phyloP scores from a whole-genome alignment of 2,113 vertebrate species.

The Taurulus bubalis region DNA sequence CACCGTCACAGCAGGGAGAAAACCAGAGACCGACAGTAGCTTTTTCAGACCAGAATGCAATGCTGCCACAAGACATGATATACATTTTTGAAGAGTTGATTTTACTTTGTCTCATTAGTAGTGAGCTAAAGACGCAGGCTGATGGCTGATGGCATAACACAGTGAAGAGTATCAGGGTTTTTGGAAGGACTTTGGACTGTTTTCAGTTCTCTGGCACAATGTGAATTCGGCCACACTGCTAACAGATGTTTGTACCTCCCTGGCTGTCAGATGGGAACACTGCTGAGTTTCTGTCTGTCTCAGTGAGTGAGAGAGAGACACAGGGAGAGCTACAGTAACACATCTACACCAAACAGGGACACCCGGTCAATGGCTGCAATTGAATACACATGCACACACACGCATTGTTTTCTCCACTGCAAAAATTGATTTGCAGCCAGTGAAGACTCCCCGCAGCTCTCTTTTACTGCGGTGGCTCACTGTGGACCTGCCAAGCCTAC shows the following conservation, averaged over 20 bases:
- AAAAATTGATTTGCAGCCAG: conserved; percentile 57
- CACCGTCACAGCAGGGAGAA: neutral
- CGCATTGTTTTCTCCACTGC: conserved; percentile 61
- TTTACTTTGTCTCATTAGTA: neutral
- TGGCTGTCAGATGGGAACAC: conserved; percentile 21
- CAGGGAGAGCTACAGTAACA: conserved; percentile 11
- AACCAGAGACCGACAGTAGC: neutral
- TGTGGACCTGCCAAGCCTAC: conserved; percentile 45
- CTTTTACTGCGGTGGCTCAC: conserved; percentile 34
- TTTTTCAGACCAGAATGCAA: conserved; percentile 1
- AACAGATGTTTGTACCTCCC: conserved; percentile 59
- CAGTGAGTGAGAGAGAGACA: conserved; percentile 35
- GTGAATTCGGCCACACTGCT: conserved; percentile 55
- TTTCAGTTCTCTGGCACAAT: conserved; percentile 26
- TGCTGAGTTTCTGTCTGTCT: conserved; percentile 33
- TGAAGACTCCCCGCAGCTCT: conserved; percentile 32
- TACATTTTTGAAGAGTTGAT: neutral
- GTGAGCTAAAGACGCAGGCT: neutral
- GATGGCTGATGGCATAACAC: conserved; percentile 1
- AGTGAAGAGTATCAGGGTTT: neutral
- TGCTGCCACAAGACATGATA: neutral
- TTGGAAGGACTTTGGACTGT: conserved; percentile 53
- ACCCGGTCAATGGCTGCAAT: conserved; percentile 58
- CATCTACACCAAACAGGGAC: conserved; percentile 36
- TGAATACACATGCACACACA: conserved; percentile 20